These are phyloP conservation scores for Dermolepida albohirtum DNA, from an alignment of 2,888 invertebrate species.

Conservation along the genomic window DNA sequence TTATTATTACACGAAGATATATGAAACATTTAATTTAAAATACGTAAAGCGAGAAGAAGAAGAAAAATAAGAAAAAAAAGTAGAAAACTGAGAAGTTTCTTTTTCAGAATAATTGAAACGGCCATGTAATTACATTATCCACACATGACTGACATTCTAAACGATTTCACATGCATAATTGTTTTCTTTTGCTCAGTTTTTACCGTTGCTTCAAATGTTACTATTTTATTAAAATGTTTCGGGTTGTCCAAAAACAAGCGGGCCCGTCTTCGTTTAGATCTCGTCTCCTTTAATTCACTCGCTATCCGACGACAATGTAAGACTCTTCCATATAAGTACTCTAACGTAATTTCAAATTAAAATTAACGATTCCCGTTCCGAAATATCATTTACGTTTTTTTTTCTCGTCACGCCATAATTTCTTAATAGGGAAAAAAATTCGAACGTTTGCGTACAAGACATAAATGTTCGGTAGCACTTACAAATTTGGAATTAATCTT, in stretches of 20 bases:
- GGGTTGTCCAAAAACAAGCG: conserved; percentile 5
- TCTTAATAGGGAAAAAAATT: conserved; percentile 7
- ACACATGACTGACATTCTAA: conserved; percentile 23
- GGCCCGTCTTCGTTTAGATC: neutral
- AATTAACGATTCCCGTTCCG: conserved; percentile 20
- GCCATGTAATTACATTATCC: conserved; percentile 20
- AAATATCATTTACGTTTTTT: conserved; percentile 25
- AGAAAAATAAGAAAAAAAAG: neutral
- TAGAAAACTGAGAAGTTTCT: conserved; percentile 1
- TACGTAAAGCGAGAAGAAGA: neutral
- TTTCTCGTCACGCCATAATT: neutral
- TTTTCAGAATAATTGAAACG: conserved; percentile 18
- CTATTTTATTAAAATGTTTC: conserved; percentile 12
- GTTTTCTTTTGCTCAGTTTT: conserved; percentile 26
- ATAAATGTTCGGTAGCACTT: neutral
- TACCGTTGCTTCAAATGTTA: conserved; percentile 20
- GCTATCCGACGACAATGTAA: conserved; percentile 8
- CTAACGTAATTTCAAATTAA: conserved; percentile 32
- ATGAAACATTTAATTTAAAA: conserved; percentile 10
- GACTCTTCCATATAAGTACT: conserved; percentile 18
- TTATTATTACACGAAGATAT: too few species aligned
- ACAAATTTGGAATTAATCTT: too few species aligned
- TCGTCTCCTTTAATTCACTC: neutral
- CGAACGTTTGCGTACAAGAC: neutral
- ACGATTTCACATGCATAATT: conserved; percentile 15